Conservation (phyloP, 2,888 invertebrate species). For the Nomada ferruginata region DNA sequence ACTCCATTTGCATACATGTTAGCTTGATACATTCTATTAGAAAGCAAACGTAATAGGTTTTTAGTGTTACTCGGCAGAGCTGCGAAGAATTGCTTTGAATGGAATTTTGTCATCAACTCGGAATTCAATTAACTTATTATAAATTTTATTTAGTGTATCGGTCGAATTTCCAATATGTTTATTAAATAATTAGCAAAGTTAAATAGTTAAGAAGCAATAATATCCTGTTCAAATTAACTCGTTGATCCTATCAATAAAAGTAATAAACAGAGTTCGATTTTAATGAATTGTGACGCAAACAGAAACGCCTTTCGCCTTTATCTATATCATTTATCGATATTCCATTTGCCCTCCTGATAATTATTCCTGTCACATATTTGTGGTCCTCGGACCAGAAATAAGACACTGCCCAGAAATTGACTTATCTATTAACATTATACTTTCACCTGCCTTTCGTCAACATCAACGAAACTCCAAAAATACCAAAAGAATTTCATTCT, state of each 20-base stretch:
- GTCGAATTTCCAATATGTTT: background rate
- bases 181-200: too few species aligned
- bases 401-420: background rate
- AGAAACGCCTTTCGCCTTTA: background rate
- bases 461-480: background rate
- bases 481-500: background rate
- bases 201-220: too few species aligned
- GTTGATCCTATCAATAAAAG: too few species aligned
- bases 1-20: background rate
- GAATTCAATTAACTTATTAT: background rate
- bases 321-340: background rate
- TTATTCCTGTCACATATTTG: background rate
- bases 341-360: background rate
- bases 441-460: background rate
- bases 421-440: background rate
- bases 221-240: too few species aligned
- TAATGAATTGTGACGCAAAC: too few species aligned
- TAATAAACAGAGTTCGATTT: background rate
- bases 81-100: background rate
- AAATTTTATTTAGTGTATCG: too few species aligned
- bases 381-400: background rate
- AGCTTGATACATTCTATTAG: background rate
- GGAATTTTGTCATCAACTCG: background rate
- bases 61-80: too few species aligned
- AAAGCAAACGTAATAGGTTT: background rate